Evolutionary conservation across 2,797 vertebrate species (phyloP).

Genomic region (Spinus olivaceus): DNA sequence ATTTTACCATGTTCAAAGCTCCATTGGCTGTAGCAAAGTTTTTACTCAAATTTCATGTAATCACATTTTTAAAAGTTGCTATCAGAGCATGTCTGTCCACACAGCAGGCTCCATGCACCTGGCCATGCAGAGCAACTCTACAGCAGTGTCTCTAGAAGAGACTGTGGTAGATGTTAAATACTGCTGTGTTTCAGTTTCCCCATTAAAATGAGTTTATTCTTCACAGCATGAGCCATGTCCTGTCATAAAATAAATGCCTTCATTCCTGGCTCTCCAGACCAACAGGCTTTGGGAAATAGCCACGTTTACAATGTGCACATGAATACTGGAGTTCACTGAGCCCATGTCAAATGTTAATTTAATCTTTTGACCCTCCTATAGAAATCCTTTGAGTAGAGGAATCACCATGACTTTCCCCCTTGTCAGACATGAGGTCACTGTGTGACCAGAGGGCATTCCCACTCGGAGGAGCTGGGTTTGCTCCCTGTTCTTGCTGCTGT

Average conservation of each 20-base stretch:
- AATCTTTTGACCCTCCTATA: not conserved
- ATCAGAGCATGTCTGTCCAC: not conserved
- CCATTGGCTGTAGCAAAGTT: not conserved
- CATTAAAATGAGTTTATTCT: not conserved
- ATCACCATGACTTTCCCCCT: not conserved
- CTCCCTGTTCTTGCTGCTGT: not conserved
- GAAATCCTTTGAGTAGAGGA: not conserved
- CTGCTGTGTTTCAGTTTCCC: not conserved
- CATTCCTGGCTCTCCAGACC: not conserved
- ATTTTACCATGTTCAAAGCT: not conserved
- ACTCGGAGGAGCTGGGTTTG: not conserved
- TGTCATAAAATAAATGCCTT: not conserved
- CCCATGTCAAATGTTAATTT: not conserved
- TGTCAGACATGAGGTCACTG: not conserved
- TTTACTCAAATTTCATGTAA: not conserved
- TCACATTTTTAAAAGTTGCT: not conserved
- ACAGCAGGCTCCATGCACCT: constrained; percentile 1
- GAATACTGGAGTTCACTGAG: not conserved
- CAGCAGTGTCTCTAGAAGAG: constrained; percentile 15
- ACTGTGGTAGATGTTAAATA: not conserved
- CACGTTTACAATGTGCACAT: not conserved
- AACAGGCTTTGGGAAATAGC: not conserved
- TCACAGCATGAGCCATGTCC: not conserved
- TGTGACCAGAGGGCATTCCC: not conserved
- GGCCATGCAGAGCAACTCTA: not conserved